A percentile compares a stretch with the other conserved stretches of the same genome.
phyloP scores from a whole-genome alignment of 2,797 vertebrate species.

The Triplophysa bombifrons region DNA sequence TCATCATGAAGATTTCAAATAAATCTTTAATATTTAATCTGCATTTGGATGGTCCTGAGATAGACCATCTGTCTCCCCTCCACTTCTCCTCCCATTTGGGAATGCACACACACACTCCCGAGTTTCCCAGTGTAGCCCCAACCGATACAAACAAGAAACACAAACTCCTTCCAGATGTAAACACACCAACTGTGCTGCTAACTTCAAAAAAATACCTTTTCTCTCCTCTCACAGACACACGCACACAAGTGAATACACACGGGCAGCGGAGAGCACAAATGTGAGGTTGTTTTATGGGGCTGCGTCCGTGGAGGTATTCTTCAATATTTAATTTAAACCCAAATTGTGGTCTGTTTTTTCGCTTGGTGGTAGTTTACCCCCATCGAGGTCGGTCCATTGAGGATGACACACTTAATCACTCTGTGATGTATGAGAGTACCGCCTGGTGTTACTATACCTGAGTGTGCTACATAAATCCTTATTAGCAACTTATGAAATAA shows the following conservation, averaged over 20 bases:
- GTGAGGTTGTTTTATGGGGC: slow-evolving; percentile 30
- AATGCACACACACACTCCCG: slow-evolving; percentile 36
- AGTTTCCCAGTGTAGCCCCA: slow-evolving; percentile 47
- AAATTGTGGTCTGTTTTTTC: slow-evolving; percentile 67
- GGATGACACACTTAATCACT: slow-evolving; percentile 52
- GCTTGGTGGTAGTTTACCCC: slow-evolving; percentile 61
- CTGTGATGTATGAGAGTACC: slow-evolving; percentile 48
- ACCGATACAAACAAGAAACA: slow-evolving; percentile 46
- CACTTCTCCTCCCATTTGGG: slow-evolving; percentile 59
- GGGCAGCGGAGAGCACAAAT: slow-evolving; percentile 29
- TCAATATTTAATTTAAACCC: slow-evolving; percentile 74
- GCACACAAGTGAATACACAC: background rate
- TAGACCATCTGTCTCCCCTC: slow-evolving; percentile 71
- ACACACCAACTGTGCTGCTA: slow-evolving; percentile 21
- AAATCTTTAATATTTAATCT: slow-evolving; percentile 71
- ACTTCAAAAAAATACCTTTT: background rate
- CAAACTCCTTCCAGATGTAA: slow-evolving; percentile 27
- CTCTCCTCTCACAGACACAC: slow-evolving; percentile 39
- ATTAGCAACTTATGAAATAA: slow-evolving; percentile 58
- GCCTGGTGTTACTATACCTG: slow-evolving; percentile 48
- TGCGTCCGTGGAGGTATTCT: slow-evolving; percentile 33
- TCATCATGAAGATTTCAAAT: slow-evolving; percentile 73
- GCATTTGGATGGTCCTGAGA: slow-evolving; percentile 60
- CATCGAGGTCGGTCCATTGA: slow-evolving; percentile 58
- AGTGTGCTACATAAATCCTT: slow-evolving; percentile 49